These are phyloP conservation scores for Masticophis lateralis DNA, from an alignment of 2,797 vertebrate genomes.

Conservation along the genomic window DNA sequence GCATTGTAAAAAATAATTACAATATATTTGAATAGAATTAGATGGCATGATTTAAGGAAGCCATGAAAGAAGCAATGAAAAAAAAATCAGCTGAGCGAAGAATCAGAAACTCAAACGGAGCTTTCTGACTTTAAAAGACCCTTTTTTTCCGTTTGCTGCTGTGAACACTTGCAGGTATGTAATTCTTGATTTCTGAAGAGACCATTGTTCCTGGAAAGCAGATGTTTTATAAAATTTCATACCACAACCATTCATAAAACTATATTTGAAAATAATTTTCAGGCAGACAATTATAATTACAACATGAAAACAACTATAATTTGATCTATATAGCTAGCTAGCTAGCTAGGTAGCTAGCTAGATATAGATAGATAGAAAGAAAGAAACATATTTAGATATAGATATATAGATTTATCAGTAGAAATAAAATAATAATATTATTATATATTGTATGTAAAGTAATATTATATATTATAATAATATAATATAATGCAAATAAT, in stretches of 20 bases:
- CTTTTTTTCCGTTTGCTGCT: not conserved
- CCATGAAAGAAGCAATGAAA: not conserved
- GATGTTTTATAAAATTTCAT: not conserved
- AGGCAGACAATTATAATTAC: not conserved
- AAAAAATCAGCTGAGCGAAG: not conserved
- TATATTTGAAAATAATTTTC: not conserved
- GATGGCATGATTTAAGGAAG: not conserved
- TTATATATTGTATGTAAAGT: not conserved
- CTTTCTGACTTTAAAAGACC: not conserved
- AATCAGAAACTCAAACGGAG: not conserved
- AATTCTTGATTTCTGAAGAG: not conserved
- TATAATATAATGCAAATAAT: not conserved
- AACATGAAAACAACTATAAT: not conserved
- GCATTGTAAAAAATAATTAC: not conserved
- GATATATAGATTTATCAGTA: not conserved
- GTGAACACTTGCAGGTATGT: not conserved
- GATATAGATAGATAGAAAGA: too few relatives aligned
- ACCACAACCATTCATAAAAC: not conserved
- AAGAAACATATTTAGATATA: too few relatives aligned
- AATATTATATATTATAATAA: not conserved
- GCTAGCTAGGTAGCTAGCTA: too few relatives aligned
- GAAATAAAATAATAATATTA: not conserved
- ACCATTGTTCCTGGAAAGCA: not conserved
- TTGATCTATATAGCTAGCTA: too few relatives aligned
- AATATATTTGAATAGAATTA: not conserved